Evolutionary conservation across 2,888 invertebrate species (phyloP), one percentile per base, ranked within the genome.

Genomic region (Ectobius pallidus): DNA sequence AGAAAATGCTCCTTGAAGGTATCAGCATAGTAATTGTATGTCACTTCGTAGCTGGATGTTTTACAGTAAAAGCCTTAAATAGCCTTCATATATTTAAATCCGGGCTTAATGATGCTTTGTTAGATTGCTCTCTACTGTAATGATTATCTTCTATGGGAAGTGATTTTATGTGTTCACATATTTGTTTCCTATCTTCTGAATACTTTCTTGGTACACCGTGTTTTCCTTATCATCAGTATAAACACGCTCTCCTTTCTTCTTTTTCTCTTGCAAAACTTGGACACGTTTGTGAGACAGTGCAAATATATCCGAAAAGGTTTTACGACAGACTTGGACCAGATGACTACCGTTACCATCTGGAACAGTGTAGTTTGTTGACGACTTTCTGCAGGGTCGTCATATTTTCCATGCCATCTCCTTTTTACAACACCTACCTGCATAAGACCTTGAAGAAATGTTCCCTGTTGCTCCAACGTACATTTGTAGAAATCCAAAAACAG

Each of bases 1-100:
- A 20, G 52, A 52, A 52, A 52, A 22, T 52, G 39, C 39, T 39
- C 4, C 22, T 52, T 11, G 6, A 25, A 11, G 1, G 22, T 20
- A 11, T 25, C 22, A 52, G 52, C 52, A 7, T 52, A 52, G 22
- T 52, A 52, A 52, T 52, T 52, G 52, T 22, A 52, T 11, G 14
- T 52, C 52, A 52, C 52, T 52, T 52, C 52, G 7, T 52, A 52
- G 3, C 52, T 52, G 52, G 52, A 52, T 18, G 20, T 52, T 20
- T 52, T 22, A 52, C 4, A 52, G 22, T 52, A 52, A 52, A 52
- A 52, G 22, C 52, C 20, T 52, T 52, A 52, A 52, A 52, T 52
- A 52, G 52, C 52, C 52, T 52, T 52, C 18, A 52, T 4, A 52
- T 52, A 52, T 52, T 52, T 6, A 52, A 52, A 52, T 52, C 52